These are phyloP conservation scores for Pterostichus niger DNA, from an alignment of 2,888 invertebrate species.

Conservation along the genomic window DNA sequence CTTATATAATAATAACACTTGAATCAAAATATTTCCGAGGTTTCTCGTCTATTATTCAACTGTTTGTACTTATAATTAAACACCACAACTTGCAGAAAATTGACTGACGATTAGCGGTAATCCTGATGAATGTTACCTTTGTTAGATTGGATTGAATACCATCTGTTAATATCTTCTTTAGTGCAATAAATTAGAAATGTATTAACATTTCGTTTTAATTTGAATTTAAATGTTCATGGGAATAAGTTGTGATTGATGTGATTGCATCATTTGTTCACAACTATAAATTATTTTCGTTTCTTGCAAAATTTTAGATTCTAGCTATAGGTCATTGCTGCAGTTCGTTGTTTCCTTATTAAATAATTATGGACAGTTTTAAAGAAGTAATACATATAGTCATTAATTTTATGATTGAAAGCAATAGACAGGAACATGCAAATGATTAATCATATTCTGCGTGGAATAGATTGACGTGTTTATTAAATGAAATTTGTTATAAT, in stretches of 20 bases:
- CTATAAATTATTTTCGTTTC: constrained; percentile 36
- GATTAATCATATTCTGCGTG: constrained; percentile 3
- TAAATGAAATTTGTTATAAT: not conserved
- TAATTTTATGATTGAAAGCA: constrained; percentile 41
- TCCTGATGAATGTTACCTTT: constrained; percentile 14
- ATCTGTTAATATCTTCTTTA: constrained; percentile 17
- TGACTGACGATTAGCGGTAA: not conserved
- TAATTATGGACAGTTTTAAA: constrained; percentile 11
- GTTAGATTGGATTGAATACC: not conserved
- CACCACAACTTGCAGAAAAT: constrained; percentile 19
- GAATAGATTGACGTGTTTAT: not conserved
- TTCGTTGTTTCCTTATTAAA: constrained; percentile 24
- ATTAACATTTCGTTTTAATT: constrained; percentile 26
- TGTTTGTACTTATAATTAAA: not conserved
- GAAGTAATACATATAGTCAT: constrained; percentile 39
- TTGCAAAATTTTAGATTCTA: constrained; percentile 40
- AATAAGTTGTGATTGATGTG: constrained; percentile 13
- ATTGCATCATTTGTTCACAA: constrained; percentile 16
- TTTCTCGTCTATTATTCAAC: not conserved
- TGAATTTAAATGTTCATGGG: constrained; percentile 27
- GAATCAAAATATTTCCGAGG: constrained; percentile 6
- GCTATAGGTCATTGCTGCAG: constrained; percentile 33
- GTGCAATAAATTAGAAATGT: not conserved
- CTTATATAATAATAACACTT: constrained; percentile 28
- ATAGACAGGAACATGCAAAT: constrained; percentile 21